phyloP scores from a whole-genome alignment of 2,113 vertebrate species.

The Puffinus mauretanicus region DNA sequence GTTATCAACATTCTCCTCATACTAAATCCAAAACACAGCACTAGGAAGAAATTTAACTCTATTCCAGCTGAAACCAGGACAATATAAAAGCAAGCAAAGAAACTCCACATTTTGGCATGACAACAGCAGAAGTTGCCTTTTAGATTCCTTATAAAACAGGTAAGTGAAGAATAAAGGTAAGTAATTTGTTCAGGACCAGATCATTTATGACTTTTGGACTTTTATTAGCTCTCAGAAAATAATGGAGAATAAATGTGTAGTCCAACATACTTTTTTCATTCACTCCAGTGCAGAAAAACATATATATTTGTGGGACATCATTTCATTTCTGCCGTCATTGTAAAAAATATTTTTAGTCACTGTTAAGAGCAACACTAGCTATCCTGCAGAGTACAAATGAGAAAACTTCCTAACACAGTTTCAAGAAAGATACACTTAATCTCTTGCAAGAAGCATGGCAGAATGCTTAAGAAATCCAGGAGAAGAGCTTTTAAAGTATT shows the following conservation, averaged over 20 bases:
- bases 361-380: neutral
- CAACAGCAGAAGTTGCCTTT: neutral
- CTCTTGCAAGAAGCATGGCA: neutral
- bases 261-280: neutral
- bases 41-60: too few species aligned
- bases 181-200: neutral
- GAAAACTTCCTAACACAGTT: neutral
- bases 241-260: neutral
- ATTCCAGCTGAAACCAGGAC: too few species aligned
- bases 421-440: neutral
- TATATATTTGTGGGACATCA: neutral
- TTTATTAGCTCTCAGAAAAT: neutral
- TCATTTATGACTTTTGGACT: neutral
- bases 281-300: neutral
- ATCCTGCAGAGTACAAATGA: neutral
- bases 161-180: neutral
- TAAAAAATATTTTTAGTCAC: neutral
- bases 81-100: neutral
- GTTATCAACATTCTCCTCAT: too few species aligned
- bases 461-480: neutral
- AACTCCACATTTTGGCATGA: neutral
- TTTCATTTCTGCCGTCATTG: neutral
- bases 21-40: too few species aligned
- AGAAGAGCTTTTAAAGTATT: conserved; percentile 6
- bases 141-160: neutral